Evolutionary conservation across 2,113 vertebrate genomes (phyloP), one percentile per base, ranked within the genome.

Genomic region (Chitala chitala): DNA sequence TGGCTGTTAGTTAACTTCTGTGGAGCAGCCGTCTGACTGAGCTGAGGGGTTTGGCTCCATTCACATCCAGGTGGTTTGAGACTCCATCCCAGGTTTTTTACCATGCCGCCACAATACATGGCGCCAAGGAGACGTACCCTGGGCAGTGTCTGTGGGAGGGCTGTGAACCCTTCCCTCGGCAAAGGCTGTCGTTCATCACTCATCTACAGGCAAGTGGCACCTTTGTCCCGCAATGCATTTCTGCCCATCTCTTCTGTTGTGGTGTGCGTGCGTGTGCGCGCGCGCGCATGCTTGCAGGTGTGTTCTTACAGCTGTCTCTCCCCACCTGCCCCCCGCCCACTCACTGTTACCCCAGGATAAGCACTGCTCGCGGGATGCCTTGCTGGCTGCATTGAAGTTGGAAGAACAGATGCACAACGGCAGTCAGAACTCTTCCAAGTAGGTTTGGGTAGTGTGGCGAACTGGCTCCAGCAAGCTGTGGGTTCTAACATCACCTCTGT

Each of bases 21-120:
- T n/a, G 31, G 8, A 33, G 8, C 40, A 13, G 24, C 64, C 26
- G 20, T 22, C 42, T 26, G 64, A 68, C 64, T 68, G 20, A 1
- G 64, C n/a, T n/a, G n/a, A n/a, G n/a, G n/a, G n/a, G n/a, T n/a
- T n/a, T n/a, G n/a, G 1, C 64, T 48, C 71, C 8, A 4, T 22
- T 26, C 59, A 1, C 1, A 40, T 26, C 17, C 50, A 99, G 97
- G 90, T 98, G 97, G 97, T 99, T 99, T 83, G 95, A 98, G 84
- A 98, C 95, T n/a, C 96, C 96, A 1, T 94, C 95, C 22, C 94
- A 97, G 82, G 97, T 99, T 82, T 99, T 98, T 84, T 98, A 98
- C 88, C 97, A 99, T 0, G 97, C 96, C 42, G 97, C 96, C 58
- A 98, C 94, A 12, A 91, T 93, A 79, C 97, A 99, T 9, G 97